phyloP scores from a whole-genome alignment of 2,113 vertebrate genomes.

The Notarius quadriscutis region DNA sequence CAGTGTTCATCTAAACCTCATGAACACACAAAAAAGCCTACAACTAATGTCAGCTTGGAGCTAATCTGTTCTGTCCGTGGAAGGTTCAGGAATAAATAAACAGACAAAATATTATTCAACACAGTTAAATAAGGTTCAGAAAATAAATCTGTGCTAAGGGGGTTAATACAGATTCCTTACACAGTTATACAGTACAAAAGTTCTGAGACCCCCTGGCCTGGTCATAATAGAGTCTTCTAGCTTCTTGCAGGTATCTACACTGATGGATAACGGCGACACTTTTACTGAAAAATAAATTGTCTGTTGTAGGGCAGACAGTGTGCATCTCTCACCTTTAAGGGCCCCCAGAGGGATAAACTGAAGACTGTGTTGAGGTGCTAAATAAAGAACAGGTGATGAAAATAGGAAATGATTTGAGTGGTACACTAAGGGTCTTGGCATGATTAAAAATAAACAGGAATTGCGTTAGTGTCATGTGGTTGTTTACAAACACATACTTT shows the following conservation, averaged over 20 bases:
- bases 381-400: neutral
- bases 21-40: neutral
- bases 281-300: neutral
- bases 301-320: neutral
- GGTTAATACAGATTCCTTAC: neutral
- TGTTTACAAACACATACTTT: constrained; percentile 71
- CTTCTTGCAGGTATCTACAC: neutral
- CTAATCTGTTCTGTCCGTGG: neutral
- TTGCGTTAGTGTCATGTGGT: constrained; percentile 35
- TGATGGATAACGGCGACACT: neutral
- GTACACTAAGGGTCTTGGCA: neutral
- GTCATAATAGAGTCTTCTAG: neutral
- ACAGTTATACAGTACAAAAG: neutral
- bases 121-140: neutral
- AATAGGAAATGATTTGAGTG: neutral
- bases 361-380: neutral
- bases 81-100: neutral
- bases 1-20: neutral
- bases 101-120: neutral
- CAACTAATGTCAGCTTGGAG: neutral
- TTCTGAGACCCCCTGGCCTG: neutral
- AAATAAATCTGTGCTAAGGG: neutral
- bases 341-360: neutral
- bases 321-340: neutral
- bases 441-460: constrained; percentile 55